Evolutionary conservation across 2,797 vertebrate species (phyloP).

Genomic region (Sorex maritimensis): DNA sequence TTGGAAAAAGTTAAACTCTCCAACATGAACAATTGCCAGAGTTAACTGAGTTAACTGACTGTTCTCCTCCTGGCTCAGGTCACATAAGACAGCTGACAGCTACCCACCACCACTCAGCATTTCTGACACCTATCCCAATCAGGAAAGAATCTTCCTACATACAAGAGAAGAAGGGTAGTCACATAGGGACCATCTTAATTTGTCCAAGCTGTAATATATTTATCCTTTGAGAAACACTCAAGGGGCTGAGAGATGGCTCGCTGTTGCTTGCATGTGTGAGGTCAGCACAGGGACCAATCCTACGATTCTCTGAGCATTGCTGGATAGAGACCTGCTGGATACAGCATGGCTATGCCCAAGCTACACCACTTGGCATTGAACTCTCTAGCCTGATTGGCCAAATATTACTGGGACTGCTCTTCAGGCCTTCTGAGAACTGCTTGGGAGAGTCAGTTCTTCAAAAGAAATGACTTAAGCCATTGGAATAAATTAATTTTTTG

Average conservation of each 20-base stretch:
- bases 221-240: constrained; percentile 36
- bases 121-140: background rate
- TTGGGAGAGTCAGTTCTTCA: too few species aligned
- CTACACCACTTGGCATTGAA: too few species aligned
- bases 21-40: constrained; percentile 1
- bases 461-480: too few species aligned
- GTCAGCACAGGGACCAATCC: too few species aligned
- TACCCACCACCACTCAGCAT: background rate
- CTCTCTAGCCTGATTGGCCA: too few species aligned
- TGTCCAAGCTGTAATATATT: constrained; percentile 17
- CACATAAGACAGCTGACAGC: background rate
- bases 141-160: background rate
- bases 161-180: background rate
- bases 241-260: background rate
- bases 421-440: too few species aligned
- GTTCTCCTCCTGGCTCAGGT: background rate
- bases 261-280: too few species aligned
- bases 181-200: background rate
- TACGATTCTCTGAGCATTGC: too few species aligned
- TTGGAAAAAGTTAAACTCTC: constrained; percentile 16
- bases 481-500: too few species aligned
- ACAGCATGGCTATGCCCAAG: too few species aligned
- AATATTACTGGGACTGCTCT: too few species aligned
- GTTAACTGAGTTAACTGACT: background rate
- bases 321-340: too few species aligned